Percentiles rank a stretch among this genome's conserved stretches.
These are phyloP conservation scores for Leptodactylus fuscus DNA, from an alignment of 2,113 vertebrate species.

Conservation along the genomic window DNA sequence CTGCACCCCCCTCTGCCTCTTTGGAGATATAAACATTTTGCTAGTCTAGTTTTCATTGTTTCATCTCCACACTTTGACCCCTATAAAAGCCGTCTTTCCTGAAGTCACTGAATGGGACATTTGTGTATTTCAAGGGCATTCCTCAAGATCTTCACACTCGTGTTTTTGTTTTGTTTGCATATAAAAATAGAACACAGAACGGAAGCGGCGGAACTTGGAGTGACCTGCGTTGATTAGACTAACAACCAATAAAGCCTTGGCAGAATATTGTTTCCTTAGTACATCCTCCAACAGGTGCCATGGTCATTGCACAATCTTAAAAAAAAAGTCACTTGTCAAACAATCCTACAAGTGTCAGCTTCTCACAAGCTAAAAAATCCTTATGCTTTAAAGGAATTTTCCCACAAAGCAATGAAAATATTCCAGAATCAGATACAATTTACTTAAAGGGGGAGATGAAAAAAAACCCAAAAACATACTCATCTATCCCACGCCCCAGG, in stretches of 20 bases:
- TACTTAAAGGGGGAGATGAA: too few species aligned
- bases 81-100: background rate
- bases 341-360: background rate
- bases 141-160: slow-evolving; percentile 23
- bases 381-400: too few species aligned
- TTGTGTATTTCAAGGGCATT: slow-evolving; percentile 24
- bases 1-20: background rate
- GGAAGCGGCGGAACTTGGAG: too few species aligned
- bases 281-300: background rate
- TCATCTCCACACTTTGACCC: background rate
- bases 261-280: background rate
- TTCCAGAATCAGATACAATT: too few species aligned
- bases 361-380: too few species aligned
- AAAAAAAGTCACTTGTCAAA: background rate
- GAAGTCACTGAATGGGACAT: slow-evolving; percentile 19
- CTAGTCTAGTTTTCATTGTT: slow-evolving; percentile 5
- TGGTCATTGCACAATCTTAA: background rate
- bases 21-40: background rate
- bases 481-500: too few species aligned
- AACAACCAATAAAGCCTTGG: background rate
- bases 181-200: slow-evolving; percentile 11
- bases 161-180: slow-evolving; percentile 37
- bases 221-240: background rate
- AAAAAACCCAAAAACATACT: too few species aligned
- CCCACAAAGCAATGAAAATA: too few species aligned